Evolutionary conservation across 2,113 vertebrate genomes (phyloP).

Genomic region (Indicator indicator): DNA sequence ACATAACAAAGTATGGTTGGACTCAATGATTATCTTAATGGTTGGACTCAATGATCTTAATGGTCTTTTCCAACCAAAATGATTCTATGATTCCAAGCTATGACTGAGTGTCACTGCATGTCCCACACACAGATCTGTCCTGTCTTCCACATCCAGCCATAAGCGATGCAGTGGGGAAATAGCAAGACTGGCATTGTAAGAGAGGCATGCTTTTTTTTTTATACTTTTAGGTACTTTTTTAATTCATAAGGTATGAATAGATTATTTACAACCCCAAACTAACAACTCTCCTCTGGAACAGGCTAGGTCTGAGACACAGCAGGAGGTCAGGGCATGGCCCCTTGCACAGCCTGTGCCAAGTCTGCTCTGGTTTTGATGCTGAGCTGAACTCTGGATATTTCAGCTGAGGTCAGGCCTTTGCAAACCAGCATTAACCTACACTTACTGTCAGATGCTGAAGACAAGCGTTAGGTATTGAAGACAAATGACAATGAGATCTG

Average conservation of each 20-base stretch:
- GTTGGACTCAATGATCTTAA: too few relatives aligned
- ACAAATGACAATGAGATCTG: not conserved
- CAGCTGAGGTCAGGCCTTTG: not conserved
- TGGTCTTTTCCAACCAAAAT: too few relatives aligned
- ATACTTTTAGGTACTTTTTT: not conserved
- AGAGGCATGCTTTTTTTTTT: not conserved
- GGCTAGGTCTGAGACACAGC: not conserved
- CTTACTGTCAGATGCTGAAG: not conserved
- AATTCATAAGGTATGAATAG: not conserved
- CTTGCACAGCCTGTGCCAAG: not conserved
- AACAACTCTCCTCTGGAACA: not conserved
- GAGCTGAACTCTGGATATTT: not conserved
- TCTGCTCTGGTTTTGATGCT: not conserved
- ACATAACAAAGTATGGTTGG: not conserved
- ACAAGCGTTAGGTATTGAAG: not conserved
- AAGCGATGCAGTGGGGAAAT: not conserved
- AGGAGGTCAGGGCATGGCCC: not conserved
- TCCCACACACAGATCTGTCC: not conserved
- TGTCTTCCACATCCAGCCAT: rapidly evolving
- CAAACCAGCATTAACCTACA: not conserved
- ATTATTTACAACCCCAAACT: not conserved
- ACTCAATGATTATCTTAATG: too few relatives aligned
- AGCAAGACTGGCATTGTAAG: not conserved
- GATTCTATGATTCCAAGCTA: too few relatives aligned
- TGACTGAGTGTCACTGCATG: rapidly evolving